Base-by-base conservation (phyloP, 1,140 invertebrate species). In the Trichomalopsis sarcophagae region DNA sequence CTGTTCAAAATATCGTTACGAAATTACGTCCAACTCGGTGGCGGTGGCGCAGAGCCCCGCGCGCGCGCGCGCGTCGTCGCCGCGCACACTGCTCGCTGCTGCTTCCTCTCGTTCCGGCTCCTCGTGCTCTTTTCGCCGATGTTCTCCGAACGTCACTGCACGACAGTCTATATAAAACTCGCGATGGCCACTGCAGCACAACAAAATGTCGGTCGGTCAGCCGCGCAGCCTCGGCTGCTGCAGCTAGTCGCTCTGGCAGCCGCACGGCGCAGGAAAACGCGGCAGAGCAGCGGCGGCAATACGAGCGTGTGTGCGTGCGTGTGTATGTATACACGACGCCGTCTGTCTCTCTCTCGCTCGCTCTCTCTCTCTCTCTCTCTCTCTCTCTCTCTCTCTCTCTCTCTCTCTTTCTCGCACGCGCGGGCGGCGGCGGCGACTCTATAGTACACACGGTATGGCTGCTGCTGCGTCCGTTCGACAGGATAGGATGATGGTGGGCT, bases 191-290 rank as follows among this genome's bases (percentile, higher is more conserved):
- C 55, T 17, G 55, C 55, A 62, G 21, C 55, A 62, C 55, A 62
- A 62, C 55, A 62, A 62, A 62, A 62, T 62, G 55, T 62, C 55
- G 55, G 55, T 62, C 55, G 55, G 55, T 62, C 55, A 71, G 68
- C 30, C 68, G 68, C 68, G 68, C 68, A 17, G 68, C 68, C 23
- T 71, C 23, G 68, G 68, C 68, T 27, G 68, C 23, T 30, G 30
- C 23, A 27, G 68, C 68, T 33, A 33, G 27, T 33, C 68, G 68
- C 2, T 62, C 55, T 62, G 55, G 55, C 17, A 62, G 55, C 55
- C 55, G 17, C 4, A 6, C 17, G 55, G 55, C 55, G 17, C 55
- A 62, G 21, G 55, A 71, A 71, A 71, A 71, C 23, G 23, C 68
- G 68, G 23, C 68, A 71, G 68, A 27, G 21, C 66, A 30, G 68